Evolutionary conservation across 2,888 invertebrate species (phyloP), one percentile per base, ranked within the genome.

Genomic region (Amphipyra tragopoginis): DNA sequence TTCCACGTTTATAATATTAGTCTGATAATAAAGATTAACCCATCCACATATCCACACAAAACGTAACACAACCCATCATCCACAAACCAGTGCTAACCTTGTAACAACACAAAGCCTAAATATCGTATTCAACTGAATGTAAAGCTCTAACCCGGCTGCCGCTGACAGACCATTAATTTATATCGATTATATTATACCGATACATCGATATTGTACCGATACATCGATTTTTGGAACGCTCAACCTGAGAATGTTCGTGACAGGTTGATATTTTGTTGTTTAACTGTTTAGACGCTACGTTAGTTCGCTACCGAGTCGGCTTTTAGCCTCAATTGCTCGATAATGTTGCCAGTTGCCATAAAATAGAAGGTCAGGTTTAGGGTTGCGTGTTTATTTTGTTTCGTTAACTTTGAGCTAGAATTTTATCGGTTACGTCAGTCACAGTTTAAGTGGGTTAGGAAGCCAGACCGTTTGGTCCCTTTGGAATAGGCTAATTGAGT

Each of bases 121-220:
- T 79, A 76, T 79, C 36, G 65, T 58, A 68, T 75, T 75, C 57
- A 70, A 75, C 75, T 68, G 60, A 65, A 79, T 72, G 69, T 68
- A 59, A 60, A 71, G 68, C 69, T 50, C 57, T 67, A 66, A 69
- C 65, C 73, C 75, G 63, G 55, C 86, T 86, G 85, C 50, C 45
- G 57, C 29, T 83, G 85, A 81, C 86, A 86, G 68, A 66, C 74
- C 75, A 82, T 82, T 84, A 83, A 84, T 83, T 80, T 80, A 72
- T 79, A 79, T 77, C 82, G 78, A 82, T 77, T 75, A 72, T 78
- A 42, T 53, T 36, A 47, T 44, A 44, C 38, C 69, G 34, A 47
- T 57, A 60, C 52, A 56, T 42, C 57, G 76, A 72, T 72, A 45
- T 38, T 77, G 65, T 80, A 65, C 29, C 29, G 5, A 29, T 42